Evolutionary conservation across 2,888 invertebrate species (phyloP), one percentile per base, ranked within the genome.

Genomic region (Agriotes lineatus): DNA sequence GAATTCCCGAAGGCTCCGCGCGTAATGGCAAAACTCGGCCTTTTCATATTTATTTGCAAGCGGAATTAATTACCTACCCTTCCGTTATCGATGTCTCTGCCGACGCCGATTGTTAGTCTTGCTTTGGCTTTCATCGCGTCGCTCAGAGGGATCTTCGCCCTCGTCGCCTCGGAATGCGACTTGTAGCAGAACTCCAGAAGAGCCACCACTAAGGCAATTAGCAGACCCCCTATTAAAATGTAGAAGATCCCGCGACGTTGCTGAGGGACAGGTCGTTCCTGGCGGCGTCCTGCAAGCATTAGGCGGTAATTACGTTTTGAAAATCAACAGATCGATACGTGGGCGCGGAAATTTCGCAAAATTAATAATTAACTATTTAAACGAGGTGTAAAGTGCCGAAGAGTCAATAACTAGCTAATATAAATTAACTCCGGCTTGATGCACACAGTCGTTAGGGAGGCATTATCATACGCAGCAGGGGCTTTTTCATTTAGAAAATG

Each of bases 221-320:
- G 90, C 68, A 99, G 89, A 39, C 99, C 99, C 22, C 94, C 96
- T 79, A 98, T 96, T 69, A 99, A 88, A 81, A 99, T 98, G 87
- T 99, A 99, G 87, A 99, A 99, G 81, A 99, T 95, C 99, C 99
- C n/a, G 99, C 97, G 44, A 99, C 97, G 87, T 99, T 98, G 82
- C 95, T 96, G 72, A 99, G 86, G 30, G 97, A 96, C 82, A 99
- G 88, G 81, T 97, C 96, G 78, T 95, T 94, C 79, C 90, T 90
- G 74, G 89, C 89, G 52, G 89, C 87, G 80, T 95, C 94, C 91
- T 96, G 52, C 22, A 69, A 69, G 50, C 50, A 57, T 56, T 33
- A 30, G 33, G 18, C 18, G 19, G 48, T 48, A 48, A 48, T 45
- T 59, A 45, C 50, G 35, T 33, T 22, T 37, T 18, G 35, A 61